phyloP scores from a whole-genome alignment of 1,140 invertebrate genomes.

The Calephelis virginiensis region DNA sequence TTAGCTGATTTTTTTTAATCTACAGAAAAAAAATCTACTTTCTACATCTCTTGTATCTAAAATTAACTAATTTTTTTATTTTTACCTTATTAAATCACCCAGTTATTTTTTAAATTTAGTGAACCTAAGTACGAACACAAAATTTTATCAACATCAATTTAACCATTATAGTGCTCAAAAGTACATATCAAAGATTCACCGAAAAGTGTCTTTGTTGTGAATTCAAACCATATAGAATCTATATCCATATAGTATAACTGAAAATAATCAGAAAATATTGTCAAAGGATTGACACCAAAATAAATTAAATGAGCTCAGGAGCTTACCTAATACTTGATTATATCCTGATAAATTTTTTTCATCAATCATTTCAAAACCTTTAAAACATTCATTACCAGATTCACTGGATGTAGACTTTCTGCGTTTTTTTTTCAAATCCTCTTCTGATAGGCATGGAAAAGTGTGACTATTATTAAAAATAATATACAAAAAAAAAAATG shows the following conservation, averaged over 20 bases:
- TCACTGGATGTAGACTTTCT: slow-evolving; percentile 33
- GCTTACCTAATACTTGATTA: slow-evolving; percentile 39
- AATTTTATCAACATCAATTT: no score
- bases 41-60: no score
- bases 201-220: no score
- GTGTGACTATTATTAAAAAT: slow-evolving; percentile 10
- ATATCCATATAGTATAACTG: neutral
- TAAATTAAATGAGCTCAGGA: slow-evolving; percentile 4
- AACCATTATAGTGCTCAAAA: no score
- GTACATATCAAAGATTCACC: no score
- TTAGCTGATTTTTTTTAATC: no score
- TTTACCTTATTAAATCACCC: no score
- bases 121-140: no score
- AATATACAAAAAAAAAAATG: neutral
- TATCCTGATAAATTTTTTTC: slow-evolving; percentile 36
- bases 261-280: neutral
- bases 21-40: no score
- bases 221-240: no score
- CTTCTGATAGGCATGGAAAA: slow-evolving; percentile 38
- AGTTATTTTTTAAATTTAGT: no score
- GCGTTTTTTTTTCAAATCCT: slow-evolving; percentile 32
- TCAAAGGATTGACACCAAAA: neutral
- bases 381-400: slow-evolving; percentile 33
- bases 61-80: no score
- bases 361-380: slow-evolving; percentile 37